These are phyloP conservation scores for Amiota communis DNA, from an alignment of 2,888 invertebrate species.

Conservation along the genomic window DNA sequence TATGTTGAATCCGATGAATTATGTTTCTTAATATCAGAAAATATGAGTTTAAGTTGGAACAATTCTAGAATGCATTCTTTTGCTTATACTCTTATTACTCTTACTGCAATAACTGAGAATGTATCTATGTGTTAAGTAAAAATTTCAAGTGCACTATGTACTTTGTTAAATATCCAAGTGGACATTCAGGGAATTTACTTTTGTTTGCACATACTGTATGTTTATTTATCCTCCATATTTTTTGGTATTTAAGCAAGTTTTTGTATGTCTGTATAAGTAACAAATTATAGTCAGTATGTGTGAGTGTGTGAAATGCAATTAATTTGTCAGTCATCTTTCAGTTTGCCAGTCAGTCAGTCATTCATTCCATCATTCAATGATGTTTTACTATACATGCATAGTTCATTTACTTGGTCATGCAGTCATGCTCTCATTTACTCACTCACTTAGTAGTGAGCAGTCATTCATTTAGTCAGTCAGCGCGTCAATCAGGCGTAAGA, in stretches of 20 bases:
- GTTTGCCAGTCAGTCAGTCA: slow-evolving; percentile 36
- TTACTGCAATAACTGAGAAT: too few species aligned
- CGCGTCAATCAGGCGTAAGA: slow-evolving; percentile 52
- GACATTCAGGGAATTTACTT: too few species aligned
- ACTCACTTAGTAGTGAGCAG: slow-evolving; percentile 36
- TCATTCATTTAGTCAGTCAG: slow-evolving; percentile 47
- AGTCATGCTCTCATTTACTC: slow-evolving; percentile 34
- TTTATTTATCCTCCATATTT: too few species aligned
- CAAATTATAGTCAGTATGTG: background rate
- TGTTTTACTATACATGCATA: background rate
- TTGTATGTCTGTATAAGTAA: background rate
- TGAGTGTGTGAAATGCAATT: slow-evolving; percentile 47
- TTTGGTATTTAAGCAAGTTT: background rate
- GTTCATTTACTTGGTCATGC: slow-evolving; percentile 26
- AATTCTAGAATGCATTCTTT: too few species aligned
- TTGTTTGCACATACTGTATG: too few species aligned
- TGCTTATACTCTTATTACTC: too few species aligned
- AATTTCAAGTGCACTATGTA: too few species aligned
- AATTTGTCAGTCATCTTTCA: slow-evolving; percentile 52
- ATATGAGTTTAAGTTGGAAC: background rate
- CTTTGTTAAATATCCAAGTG: too few species aligned
- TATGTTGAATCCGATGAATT: slow-evolving; percentile 21
- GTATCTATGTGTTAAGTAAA: too few species aligned
- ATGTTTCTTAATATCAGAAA: slow-evolving; percentile 19
- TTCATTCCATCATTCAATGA: slow-evolving; percentile 40